Conservation (phyloP, 2,888 invertebrate genomes). For the Drosophila paranaensis region DNA sequence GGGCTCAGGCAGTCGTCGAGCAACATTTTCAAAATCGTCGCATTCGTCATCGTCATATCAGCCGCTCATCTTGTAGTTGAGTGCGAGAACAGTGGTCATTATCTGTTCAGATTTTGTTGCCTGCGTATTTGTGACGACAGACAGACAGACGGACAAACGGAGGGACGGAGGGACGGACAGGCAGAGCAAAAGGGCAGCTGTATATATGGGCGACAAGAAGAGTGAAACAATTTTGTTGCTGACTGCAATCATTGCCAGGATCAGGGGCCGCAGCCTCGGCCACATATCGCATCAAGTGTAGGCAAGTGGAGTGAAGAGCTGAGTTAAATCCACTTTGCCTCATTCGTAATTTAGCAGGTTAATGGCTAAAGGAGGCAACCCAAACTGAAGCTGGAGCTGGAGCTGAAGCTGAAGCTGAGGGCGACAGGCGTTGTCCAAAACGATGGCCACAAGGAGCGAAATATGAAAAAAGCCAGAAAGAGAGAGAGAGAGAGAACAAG, state of each 20-base stretch:
- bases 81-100: slow-evolving; percentile 79
- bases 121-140: slow-evolving; percentile 59
- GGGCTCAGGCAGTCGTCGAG: slow-evolving; percentile 41
- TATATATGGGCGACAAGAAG: slow-evolving; percentile 30
- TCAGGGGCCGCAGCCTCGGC: slow-evolving; percentile 44
- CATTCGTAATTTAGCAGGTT: slow-evolving; percentile 77
- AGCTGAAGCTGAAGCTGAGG: slow-evolving; percentile 39
- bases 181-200: slow-evolving; percentile 28
- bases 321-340: slow-evolving; percentile 73
- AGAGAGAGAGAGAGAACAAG: neutral
- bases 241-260: slow-evolving; percentile 76
- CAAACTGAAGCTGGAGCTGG: slow-evolving; percentile 35
- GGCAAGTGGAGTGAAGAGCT: slow-evolving; percentile 38
- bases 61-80: slow-evolving; percentile 76
- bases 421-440: slow-evolving; percentile 67
- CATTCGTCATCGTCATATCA: slow-evolving; percentile 78
- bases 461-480: slow-evolving; percentile 5
- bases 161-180: slow-evolving; percentile 25
- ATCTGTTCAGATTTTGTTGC: slow-evolving; percentile 75
- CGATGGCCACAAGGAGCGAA: slow-evolving; percentile 40
- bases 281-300: slow-evolving; percentile 39
- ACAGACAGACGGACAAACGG: slow-evolving; percentile 22
- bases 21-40: slow-evolving; percentile 72
- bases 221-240: slow-evolving; percentile 73
- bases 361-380: slow-evolving; percentile 67